Conservation (phyloP, 2,888 invertebrate genomes). For the Acholoe squamosa region DNA sequence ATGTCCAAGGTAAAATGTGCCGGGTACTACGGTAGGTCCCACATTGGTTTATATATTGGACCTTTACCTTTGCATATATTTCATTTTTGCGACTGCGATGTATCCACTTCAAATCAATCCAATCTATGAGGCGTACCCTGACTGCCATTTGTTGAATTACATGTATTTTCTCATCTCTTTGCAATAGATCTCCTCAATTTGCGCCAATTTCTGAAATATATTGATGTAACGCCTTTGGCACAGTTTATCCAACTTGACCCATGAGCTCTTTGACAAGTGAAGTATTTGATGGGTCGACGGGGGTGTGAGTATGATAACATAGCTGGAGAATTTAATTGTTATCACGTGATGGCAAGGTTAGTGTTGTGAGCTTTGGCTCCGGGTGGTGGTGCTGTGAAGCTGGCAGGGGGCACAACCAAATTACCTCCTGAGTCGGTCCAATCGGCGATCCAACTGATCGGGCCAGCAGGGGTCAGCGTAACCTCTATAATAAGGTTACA, state of each 20-base stretch:
- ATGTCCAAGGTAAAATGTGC: no score
- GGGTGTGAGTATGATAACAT: not conserved
- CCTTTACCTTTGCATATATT: no score
- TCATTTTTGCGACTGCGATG: no score
- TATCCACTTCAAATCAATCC: no score
- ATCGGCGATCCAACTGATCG: not conserved
- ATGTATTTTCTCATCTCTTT: no score
- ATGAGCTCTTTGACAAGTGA: not conserved
- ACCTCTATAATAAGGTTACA: constrained; percentile 49
- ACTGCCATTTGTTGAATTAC: no score
- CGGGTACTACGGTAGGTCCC: no score
- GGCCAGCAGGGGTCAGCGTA: not conserved
- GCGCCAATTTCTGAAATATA: not conserved
- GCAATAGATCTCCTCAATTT: no score
- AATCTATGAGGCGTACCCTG: no score
- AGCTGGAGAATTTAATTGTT: not conserved
- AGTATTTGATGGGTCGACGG: not conserved
- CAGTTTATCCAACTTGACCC: not conserved
- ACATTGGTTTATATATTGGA: no score
- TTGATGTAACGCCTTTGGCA: not conserved
- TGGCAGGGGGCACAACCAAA: not conserved
- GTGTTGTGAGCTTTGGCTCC: not conserved
- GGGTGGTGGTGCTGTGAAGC: not conserved
- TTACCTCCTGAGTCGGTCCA: constrained; percentile 4
- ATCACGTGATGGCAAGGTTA: not conserved